Evolutionary conservation across 2,113 vertebrate species (phyloP).

Genomic region (Gymnarchus niloticus): DNA sequence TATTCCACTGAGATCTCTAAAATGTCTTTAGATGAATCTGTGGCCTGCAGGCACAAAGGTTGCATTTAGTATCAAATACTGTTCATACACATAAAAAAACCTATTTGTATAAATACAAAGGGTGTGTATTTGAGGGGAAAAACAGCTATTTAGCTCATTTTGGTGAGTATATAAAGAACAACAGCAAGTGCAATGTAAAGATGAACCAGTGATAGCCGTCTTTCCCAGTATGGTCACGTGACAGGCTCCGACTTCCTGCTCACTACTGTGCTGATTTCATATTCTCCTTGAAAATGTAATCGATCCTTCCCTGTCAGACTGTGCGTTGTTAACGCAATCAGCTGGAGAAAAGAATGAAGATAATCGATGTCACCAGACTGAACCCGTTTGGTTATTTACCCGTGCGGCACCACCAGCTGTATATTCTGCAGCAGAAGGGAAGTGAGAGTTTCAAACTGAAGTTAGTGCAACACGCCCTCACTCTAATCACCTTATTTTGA

Average conservation of each 20-base stretch:
- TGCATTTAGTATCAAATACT: not conserved
- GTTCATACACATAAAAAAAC: not conserved
- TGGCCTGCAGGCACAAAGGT: not conserved
- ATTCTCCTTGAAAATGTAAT: not conserved
- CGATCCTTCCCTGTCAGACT: not conserved
- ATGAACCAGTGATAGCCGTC: not conserved
- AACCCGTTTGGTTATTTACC: not conserved
- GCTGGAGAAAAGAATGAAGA: not conserved
- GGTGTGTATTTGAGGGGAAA: not conserved
- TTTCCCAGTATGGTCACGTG: not conserved
- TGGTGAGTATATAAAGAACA: not conserved
- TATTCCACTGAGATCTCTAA: not conserved
- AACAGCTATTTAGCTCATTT: not conserved
- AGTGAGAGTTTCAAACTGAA: conserved; percentile 25
- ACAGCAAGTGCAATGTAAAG: not conserved
- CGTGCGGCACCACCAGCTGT: not conserved
- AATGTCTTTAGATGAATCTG: not conserved
- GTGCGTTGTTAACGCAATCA: not conserved
- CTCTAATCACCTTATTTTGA: not conserved
- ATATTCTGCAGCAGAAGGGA: not conserved
- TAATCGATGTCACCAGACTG: not conserved
- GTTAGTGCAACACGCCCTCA: not conserved
- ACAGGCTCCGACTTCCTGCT: not conserved
- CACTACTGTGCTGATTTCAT: not conserved
- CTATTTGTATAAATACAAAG: not conserved